Conservation (phyloP, 2,888 invertebrate species). For the Rapana venosa region DNA sequence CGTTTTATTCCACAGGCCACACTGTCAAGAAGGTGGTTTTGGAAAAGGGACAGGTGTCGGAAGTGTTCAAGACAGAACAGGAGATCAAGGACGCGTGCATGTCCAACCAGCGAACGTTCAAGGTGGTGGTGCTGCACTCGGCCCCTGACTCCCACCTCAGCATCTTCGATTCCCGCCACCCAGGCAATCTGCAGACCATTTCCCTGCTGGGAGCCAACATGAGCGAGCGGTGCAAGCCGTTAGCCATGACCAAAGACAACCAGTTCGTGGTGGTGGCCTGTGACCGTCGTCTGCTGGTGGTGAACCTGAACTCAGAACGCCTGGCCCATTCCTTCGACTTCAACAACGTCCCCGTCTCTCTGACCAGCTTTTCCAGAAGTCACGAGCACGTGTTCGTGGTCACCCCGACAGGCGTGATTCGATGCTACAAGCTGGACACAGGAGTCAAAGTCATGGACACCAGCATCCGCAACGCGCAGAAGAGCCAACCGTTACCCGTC, state of each 20-base stretch:
- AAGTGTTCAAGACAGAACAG: constrained; percentile 24
- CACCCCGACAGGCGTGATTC: constrained; percentile 44
- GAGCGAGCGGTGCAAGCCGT: constrained; percentile 11
- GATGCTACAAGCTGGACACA: constrained; percentile 48
- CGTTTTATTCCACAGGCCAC: constrained; percentile 38
- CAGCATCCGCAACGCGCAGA: constrained; percentile 24
- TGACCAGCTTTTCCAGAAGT: constrained; percentile 49
- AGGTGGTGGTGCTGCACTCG: constrained; percentile 41
- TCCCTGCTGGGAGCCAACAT: constrained; percentile 31
- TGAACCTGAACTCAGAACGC: constrained; percentile 37
- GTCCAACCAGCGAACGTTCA: constrained; percentile 29
- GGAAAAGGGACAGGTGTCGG: constrained; percentile 40
- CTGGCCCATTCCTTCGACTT: constrained; percentile 36
- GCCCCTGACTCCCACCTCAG: constrained; percentile 7
- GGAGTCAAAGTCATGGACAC: constrained; percentile 39
- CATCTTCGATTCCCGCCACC: constrained; percentile 39
- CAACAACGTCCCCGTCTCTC: constrained; percentile 46
- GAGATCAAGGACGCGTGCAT: constrained; percentile 44
- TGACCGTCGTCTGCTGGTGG: constrained; percentile 42
- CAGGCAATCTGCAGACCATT: constrained; percentile 5
- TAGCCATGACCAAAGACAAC: constrained; percentile 37
- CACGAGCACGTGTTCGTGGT: constrained; percentile 54
- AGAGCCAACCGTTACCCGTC: neutral
- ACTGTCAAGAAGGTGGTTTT: constrained; percentile 44
- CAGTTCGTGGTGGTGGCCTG: constrained; percentile 21